Percentiles rank a stretch among this genome's conserved stretches.
Conservation (phyloP, 2,113 vertebrate species). For the Pipa parva region DNA sequence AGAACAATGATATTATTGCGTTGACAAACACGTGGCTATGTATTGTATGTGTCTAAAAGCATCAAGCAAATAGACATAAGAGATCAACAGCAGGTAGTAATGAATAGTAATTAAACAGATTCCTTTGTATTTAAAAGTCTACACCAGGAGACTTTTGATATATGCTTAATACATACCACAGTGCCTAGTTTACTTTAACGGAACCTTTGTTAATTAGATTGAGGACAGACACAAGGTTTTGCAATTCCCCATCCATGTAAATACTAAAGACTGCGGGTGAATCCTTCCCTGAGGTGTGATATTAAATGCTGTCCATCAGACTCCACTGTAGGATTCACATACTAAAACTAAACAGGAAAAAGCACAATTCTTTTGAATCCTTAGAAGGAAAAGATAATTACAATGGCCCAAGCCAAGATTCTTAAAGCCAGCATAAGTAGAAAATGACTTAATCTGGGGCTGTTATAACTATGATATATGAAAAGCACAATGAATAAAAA, state of each 20-base stretch:
- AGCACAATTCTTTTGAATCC: background rate
- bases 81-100: slow-evolving; percentile 14
- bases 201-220: slow-evolving; percentile 20
- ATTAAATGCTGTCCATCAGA: slow-evolving; percentile 11
- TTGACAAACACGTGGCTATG: background rate
- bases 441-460: background rate
- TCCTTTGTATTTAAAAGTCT: slow-evolving; percentile 7
- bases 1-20: background rate
- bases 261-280: background rate
- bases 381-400: background rate
- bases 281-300: slow-evolving; percentile 16
- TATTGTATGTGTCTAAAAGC: background rate
- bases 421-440: background rate
- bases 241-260: background rate
- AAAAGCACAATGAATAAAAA: no score
- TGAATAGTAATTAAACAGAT: slow-evolving; percentile 3
- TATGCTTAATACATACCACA: slow-evolving; percentile 4
- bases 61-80: background rate
- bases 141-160: background rate
- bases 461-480: background rate
- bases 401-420: background rate
- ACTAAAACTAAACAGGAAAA: background rate
- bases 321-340: background rate
- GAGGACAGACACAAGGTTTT: background rate
- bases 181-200: background rate